Conservation (phyloP, 2,797 vertebrate species). For the Vespertilio murinus region DNA sequence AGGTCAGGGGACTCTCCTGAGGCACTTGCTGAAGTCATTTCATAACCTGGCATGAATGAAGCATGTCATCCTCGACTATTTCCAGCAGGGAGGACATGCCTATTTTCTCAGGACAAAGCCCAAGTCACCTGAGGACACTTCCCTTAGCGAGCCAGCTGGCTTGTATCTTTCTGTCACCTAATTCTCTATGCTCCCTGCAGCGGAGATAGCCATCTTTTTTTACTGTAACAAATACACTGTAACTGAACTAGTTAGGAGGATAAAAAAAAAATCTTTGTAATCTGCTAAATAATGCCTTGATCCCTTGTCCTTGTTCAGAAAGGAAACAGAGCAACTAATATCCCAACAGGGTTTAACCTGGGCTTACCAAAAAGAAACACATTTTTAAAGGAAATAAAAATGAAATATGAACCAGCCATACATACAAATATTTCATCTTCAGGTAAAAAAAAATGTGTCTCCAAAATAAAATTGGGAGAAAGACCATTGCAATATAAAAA, state of each 20-base stretch:
- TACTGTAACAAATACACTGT: slow-evolving; percentile 49
- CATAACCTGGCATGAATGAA: not conserved
- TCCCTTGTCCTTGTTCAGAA: slow-evolving; percentile 38
- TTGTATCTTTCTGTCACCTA: not conserved
- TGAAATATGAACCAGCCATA: not conserved
- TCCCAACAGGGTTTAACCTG: not conserved
- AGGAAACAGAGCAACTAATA: not conserved
- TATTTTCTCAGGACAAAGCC: slow-evolving; percentile 4
- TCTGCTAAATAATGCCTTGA: slow-evolving; percentile 7
- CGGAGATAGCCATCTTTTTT: slow-evolving; percentile 31
- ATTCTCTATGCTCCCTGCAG: slow-evolving; percentile 10
- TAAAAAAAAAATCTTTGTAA: slow-evolving; percentile 1
- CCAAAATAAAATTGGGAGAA: not conserved
- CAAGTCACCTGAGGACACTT: slow-evolving; percentile 58
- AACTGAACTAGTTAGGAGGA: slow-evolving; percentile 25
- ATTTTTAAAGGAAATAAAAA: not conserved
- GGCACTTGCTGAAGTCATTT: not conserved
- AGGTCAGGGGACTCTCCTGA: not conserved
- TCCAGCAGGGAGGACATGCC: not conserved
- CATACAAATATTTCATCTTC: not conserved
- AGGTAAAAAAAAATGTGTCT: not conserved
- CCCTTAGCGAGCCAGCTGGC: not conserved
- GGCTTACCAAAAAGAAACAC: not conserved
- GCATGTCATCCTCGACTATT: not conserved
- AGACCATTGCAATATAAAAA: not conserved